Evolutionary conservation across 2,888 invertebrate species (phyloP).

Genomic region (Apodemia duryi): DNA sequence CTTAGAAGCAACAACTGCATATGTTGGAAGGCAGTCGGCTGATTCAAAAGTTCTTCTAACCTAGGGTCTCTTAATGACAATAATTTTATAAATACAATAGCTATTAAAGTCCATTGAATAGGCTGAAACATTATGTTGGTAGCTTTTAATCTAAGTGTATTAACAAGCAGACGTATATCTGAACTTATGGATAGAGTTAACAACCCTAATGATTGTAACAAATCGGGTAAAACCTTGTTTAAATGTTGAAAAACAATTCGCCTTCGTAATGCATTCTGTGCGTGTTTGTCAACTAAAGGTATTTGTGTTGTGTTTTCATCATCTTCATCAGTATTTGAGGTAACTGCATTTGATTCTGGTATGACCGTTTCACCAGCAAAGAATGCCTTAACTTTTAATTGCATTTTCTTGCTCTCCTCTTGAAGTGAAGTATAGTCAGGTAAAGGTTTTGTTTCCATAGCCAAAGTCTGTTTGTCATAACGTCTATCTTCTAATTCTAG

Average conservation of each 20-base stretch:
- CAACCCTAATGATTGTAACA: slow-evolving; percentile 72
- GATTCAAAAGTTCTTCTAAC: slow-evolving; percentile 48
- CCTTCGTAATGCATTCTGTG: slow-evolving; percentile 83
- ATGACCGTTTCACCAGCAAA: slow-evolving; percentile 75
- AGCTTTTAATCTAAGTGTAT: slow-evolving; percentile 83
- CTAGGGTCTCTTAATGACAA: slow-evolving; percentile 56
- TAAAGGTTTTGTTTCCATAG: slow-evolving; percentile 74
- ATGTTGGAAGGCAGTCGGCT: slow-evolving; percentile 56
- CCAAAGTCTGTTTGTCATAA: slow-evolving; percentile 60
- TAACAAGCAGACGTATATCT: slow-evolving; percentile 75
- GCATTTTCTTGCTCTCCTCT: slow-evolving; percentile 81
- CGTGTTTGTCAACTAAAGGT: slow-evolving; percentile 83
- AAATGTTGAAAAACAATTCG: slow-evolving; percentile 84
- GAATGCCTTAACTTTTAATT: slow-evolving; percentile 83
- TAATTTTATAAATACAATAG: slow-evolving; percentile 84
- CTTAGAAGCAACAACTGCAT: slow-evolving; percentile 69
- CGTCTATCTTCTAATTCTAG: slow-evolving; percentile 81
- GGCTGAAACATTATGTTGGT: slow-evolving; percentile 86
- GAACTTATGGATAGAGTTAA: slow-evolving; percentile 55
- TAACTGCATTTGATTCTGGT: slow-evolving; percentile 38
- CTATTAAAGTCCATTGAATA: slow-evolving; percentile 84
- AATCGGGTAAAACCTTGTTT: slow-evolving; percentile 81
- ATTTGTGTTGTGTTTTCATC: slow-evolving; percentile 64
- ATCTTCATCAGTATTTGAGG: slow-evolving; percentile 34
- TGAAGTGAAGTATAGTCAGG: slow-evolving; percentile 82